Percentiles rank a stretch among this genome's conserved stretches.
Evolutionary conservation across 2,797 vertebrate genomes (phyloP).

Genomic region (Ara ararauna): DNA sequence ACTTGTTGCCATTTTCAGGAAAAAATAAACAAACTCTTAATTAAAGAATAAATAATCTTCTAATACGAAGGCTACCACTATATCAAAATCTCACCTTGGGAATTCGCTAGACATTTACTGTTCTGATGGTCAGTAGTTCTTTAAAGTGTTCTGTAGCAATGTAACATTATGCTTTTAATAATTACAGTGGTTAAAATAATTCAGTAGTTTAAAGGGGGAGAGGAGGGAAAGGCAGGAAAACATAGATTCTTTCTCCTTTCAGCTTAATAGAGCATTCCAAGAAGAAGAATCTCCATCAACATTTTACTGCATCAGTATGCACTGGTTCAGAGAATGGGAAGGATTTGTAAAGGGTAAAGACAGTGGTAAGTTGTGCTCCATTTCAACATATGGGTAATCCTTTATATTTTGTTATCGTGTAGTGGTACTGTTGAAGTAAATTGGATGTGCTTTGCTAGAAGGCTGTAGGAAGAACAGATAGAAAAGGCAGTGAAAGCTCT

Average conservation of each 20-base stretch:
- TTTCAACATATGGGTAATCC: background rate
- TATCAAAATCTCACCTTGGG: background rate
- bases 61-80: background rate
- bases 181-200: background rate
- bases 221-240: background rate
- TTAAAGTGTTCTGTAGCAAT: background rate
- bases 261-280: constrained; percentile 99
- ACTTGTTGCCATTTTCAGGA: background rate
- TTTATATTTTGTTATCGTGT: background rate
- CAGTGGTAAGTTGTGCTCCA: constrained; percentile 72
- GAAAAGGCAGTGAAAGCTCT: background rate
- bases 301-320: constrained; percentile 99
- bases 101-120: background rate
- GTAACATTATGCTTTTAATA: background rate
- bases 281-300: constrained; percentile 95
- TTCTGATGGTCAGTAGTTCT: background rate
- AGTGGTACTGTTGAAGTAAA: background rate
- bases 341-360: constrained; percentile 98
- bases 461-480: background rate
- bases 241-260: background rate
- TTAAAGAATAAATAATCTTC: background rate
- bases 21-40: background rate
- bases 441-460: background rate
- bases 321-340: constrained; percentile 99
- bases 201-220: background rate